Evolutionary conservation across 2,888 invertebrate genomes (phyloP).

Genomic region (Ligdia adustata): DNA sequence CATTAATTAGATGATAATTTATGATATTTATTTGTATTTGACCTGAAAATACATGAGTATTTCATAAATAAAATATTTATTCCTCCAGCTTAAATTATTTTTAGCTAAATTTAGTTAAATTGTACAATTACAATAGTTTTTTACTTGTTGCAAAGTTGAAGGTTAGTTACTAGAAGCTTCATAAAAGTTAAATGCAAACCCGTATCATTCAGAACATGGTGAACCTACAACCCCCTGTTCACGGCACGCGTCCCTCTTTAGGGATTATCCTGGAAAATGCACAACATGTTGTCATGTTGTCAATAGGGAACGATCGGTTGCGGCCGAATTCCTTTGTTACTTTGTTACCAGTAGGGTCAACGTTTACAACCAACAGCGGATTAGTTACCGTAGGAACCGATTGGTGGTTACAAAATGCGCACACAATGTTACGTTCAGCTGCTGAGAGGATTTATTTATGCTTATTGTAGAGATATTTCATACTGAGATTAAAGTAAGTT

Average conservation of each 20-base stretch:
- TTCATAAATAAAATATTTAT: too few relatives aligned
- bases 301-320: slow-evolving; percentile 45
- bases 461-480: neutral
- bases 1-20: too few relatives aligned
- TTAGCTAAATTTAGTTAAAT: too few relatives aligned
- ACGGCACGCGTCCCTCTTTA: slow-evolving; percentile 62
- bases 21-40: too few relatives aligned
- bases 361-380: slow-evolving; percentile 20
- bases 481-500: too few relatives aligned
- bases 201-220: too few relatives aligned
- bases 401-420: neutral
- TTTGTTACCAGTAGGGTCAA: slow-evolving; percentile 24
- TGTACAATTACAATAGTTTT: too few relatives aligned
- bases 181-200: too few relatives aligned
- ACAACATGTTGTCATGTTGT: slow-evolving; percentile 73
- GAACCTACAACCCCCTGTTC: slow-evolving; percentile 35
- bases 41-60: too few relatives aligned
- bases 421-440: slow-evolving; percentile 4
- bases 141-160: too few relatives aligned
- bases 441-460: neutral
- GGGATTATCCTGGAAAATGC: slow-evolving; percentile 77
- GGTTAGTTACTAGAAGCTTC: too few relatives aligned
- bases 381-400: slow-evolving; percentile 18
- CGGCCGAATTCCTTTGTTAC: slow-evolving; percentile 39
- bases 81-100: too few relatives aligned